Evolutionary conservation across 2,797 vertebrate genomes (phyloP).

Genomic region (Monodelphis domestica): DNA sequence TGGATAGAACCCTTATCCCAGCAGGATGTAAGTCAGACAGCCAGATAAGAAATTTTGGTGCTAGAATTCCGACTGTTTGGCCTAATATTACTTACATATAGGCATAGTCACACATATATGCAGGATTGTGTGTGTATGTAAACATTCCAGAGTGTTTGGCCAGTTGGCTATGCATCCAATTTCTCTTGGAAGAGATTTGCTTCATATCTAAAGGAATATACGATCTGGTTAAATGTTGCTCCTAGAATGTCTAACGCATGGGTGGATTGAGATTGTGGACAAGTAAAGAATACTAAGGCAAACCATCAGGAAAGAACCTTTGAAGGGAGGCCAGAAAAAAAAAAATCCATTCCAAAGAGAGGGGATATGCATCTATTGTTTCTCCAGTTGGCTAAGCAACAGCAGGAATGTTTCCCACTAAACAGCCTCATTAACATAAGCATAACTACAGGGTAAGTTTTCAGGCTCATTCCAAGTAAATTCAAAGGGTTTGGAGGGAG

Average conservation of each 20-base stretch:
- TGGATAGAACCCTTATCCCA: constrained; percentile 73
- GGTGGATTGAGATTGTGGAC: constrained; percentile 70
- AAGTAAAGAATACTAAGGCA: constrained; percentile 77
- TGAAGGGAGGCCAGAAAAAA: constrained; percentile 80
- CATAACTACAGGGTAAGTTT: constrained; percentile 90
- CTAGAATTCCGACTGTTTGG: constrained; percentile 63
- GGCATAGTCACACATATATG: constrained; percentile 74
- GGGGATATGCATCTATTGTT: constrained; percentile 81
- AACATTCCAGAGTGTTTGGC: constrained; percentile 74
- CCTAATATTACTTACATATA: constrained; percentile 73
- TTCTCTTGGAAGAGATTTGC: constrained; percentile 79
- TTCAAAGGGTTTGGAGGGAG: constrained; percentile 81
- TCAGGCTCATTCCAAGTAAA: constrained; percentile 87
- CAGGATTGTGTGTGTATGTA: constrained; percentile 41
- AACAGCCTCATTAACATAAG: constrained; percentile 89
- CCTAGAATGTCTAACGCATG: constrained; percentile 79
- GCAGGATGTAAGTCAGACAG: constrained; percentile 68
- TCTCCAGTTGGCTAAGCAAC: constrained; percentile 87
- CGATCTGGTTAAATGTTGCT: constrained; percentile 80
- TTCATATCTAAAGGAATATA: constrained; percentile 76
- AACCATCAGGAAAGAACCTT: constrained; percentile 81
- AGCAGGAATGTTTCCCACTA: constrained; percentile 86
- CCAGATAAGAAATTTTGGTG: constrained; percentile 64
- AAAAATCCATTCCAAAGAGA: constrained; percentile 83
- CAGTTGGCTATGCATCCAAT: constrained; percentile 74